Evolutionary conservation across 2,888 invertebrate species (phyloP), one percentile per base, ranked within the genome.

Genomic region (Archaeoteleia sp.): DNA sequence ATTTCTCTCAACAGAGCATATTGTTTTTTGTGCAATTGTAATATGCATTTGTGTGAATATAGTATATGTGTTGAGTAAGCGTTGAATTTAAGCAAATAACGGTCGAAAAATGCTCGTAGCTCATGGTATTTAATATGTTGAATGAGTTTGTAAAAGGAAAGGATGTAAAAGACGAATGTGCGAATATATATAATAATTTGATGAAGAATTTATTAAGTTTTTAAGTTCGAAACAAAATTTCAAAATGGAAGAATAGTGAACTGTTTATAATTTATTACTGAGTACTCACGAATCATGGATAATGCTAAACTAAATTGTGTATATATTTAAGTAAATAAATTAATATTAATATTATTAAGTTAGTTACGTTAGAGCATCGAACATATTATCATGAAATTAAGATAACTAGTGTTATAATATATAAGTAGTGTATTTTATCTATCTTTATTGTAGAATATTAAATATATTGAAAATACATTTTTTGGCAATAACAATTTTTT

Each of bases 241-340:
- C 67, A 39, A 62, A 32, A 54, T 45, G 42, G 57, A 61, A 48
- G n/a, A 66, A 77, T 74, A 78, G 73, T 73, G 72, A 81, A 70
- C 74, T 78, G 80, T 81, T 81, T 81, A 81, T 83, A 82, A 82
- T 82, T 82, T 82, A 82, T 79, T 82, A 78, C 67, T 57, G 60
- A 62, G 61, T 57, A 51, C 42, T 61, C 54, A 67, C 37, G 53
- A 67, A 61, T 63, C 53, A 71, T 66, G 40, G 30, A 49, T 45
- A 55, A 55, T 9, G 30, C 39, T 51, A 40, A 68, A 62, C 49
- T n/a, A 62, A 70, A 69, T 57, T 67, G 55, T 74, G 70, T 65
- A 74, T 71, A 72, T 70, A 62, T 67, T 60, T 67, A 69, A 70
- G 42, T 54, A 45, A 74, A 48, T 68, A 67, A 74, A 72, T 65